These are phyloP conservation scores for Bufotes viridis DNA, from an alignment of 2,797 vertebrate species.

Conservation along the genomic window DNA sequence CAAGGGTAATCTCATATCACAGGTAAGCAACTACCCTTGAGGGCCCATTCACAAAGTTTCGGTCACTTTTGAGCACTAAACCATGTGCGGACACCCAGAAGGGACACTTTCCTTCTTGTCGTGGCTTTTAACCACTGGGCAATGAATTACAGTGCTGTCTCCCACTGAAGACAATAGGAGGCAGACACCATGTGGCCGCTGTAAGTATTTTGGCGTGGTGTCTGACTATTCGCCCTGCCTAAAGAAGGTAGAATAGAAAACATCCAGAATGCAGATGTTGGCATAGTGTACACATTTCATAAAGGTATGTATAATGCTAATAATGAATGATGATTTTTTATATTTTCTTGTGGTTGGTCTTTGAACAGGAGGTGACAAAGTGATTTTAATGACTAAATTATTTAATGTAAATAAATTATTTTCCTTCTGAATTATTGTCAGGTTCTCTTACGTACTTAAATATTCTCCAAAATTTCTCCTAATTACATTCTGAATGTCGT, in stretches of 20 bases:
- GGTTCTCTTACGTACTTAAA: not conserved
- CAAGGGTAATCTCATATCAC: not conserved
- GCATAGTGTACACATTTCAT: not conserved
- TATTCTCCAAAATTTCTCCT: too few relatives aligned
- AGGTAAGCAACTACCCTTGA: not conserved
- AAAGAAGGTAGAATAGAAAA: not conserved
- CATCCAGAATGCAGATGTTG: not conserved
- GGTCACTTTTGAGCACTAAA: too few relatives aligned
- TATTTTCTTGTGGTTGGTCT: not conserved
- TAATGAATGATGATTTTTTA: not conserved
- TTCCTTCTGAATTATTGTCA: not conserved
- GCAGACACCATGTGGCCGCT: too few relatives aligned
- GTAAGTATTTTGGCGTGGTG: too few relatives aligned
- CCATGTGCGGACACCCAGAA: too few relatives aligned
- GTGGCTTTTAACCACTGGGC: too few relatives aligned
- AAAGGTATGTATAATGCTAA: not conserved
- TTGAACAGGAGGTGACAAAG: not conserved
- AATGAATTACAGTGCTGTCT: too few relatives aligned
- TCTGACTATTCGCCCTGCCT: not conserved
- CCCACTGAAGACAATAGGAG: too few relatives aligned
- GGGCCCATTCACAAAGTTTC: not conserved
- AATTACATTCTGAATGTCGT: too few relatives aligned
- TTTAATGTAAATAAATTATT: constrained; percentile 52
- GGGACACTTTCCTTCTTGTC: too few relatives aligned
- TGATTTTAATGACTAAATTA: constrained; percentile 14